Base-by-base conservation (phyloP, 2,113 vertebrate genomes). In the Pedionomus torquatus region DNA sequence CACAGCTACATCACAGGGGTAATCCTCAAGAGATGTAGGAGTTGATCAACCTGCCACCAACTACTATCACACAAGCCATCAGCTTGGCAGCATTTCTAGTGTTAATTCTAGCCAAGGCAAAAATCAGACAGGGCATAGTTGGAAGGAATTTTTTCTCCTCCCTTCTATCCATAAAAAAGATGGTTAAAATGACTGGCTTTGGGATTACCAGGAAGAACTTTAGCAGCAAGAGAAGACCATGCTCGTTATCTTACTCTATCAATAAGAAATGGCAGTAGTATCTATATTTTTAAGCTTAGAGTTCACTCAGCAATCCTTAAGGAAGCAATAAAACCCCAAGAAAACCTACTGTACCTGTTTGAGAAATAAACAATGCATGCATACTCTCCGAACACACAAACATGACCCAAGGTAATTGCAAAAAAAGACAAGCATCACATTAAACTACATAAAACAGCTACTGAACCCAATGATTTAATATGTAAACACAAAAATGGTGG, bases 1-100 rank as follows among this genome's bases (percentile, higher is more conserved):
- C 58, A 58, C 63, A 26, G 46, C n/a, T 51, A 21, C 60, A 19
- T 26, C 46, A 13, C 26, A 30, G 8, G 44, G 31, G 17, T 8
- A 41, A 41, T 7, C 31, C 43, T 51, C 33, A 33, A 0, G 0
- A 19, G 69, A 48, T 0, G 0, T 0, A 30, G 39, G 55, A 48
- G 43, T 1, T 3, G 23, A 25, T 4, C 72, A 60, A 28, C 54
- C 72, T 64, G 35, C 28, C 43, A 8, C 1, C 69, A 58, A 8
- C 33, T 33, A 46, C 24, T 44, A 30, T 3, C 2, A 7, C 63
- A 46, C 0, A 0, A 78, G 60, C 33, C 41, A 58, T 19, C 3
- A 3, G 14, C 46, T 39, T 20, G 46, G 46, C 46, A 46, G 46
- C 46, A 46, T 17, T 46, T 46, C 46, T 20, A 46, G 46, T 8